Percentiles rank a stretch among this genome's conserved stretches.
Conservation (phyloP, 2,113 vertebrate genomes). For the Peromyscus polionotus region DNA sequence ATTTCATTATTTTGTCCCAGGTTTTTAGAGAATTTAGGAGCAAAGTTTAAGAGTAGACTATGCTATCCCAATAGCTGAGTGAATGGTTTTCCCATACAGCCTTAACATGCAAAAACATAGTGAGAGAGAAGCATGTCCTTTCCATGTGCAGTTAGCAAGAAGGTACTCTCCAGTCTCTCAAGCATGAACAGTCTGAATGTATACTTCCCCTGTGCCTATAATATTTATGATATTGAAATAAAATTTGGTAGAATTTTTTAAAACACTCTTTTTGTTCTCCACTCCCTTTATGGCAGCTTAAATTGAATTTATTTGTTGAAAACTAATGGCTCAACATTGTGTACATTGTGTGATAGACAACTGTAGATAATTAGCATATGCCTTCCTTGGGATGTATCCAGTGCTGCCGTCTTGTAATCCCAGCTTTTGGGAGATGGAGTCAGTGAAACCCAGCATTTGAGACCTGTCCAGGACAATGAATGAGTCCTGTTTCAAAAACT, state of each 20-base stretch:
- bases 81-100: neutral
- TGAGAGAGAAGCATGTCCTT: neutral
- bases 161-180: neutral
- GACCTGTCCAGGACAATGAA: neutral
- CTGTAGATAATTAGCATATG: neutral
- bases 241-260: neutral
- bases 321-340: neutral
- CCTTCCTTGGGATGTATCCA: neutral
- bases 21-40: conserved; percentile 58
- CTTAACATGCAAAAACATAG: neutral
- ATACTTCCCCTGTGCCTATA: neutral
- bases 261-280: neutral
- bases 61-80: neutral
- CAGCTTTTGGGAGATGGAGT: neutral
- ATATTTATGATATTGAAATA: neutral
- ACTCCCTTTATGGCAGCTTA: neutral
- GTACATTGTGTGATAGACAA: neutral
- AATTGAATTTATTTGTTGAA: neutral
- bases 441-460: neutral
- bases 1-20: conserved; percentile 57
- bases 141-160: neutral
- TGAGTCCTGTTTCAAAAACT: neutral
- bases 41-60: neutral
- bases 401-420: neutral
- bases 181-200: neutral